Percentiles rank a stretch among this genome's conserved stretches.
These are phyloP conservation scores for Eulemur rufifrons DNA, from an alignment of 2,113 vertebrate genomes.

Conservation along the genomic window DNA sequence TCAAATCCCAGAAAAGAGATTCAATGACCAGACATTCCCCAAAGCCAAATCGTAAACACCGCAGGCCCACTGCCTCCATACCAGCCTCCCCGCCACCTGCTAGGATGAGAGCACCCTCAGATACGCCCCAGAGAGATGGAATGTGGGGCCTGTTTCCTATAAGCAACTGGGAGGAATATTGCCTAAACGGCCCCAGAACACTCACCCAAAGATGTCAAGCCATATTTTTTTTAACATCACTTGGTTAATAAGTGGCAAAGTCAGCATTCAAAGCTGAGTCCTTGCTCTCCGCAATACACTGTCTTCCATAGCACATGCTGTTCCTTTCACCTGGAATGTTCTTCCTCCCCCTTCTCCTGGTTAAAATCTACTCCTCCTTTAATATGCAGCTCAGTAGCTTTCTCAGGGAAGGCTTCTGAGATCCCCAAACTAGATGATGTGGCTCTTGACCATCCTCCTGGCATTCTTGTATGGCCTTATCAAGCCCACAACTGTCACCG, in stretches of 20 bases:
- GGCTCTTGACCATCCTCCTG: background rate
- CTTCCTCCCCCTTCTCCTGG: background rate
- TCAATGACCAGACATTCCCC: background rate
- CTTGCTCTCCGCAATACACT: rapidly evolving
- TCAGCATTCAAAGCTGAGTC: background rate
- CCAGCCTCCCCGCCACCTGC: background rate
- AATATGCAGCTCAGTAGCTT: background rate
- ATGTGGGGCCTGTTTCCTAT: background rate
- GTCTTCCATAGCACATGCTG: rapidly evolving
- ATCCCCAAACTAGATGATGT: background rate
- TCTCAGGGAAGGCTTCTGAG: background rate
- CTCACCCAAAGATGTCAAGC: background rate
- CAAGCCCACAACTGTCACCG: background rate
- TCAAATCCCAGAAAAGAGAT: background rate
- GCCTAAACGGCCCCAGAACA: background rate
- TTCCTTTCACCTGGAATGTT: background rate
- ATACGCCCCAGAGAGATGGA: background rate
- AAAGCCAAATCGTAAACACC: background rate
- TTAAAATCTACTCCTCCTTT: background rate
- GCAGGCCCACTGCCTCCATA: background rate
- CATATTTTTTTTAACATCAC: background rate
- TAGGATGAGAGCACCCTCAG: background rate
- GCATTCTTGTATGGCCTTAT: no score
- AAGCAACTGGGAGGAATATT: background rate
- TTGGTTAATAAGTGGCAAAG: background rate